Evolutionary conservation across 1,140 invertebrate species (phyloP), one percentile per base, ranked within the genome.

Genomic region (Eupeodes corollae): DNA sequence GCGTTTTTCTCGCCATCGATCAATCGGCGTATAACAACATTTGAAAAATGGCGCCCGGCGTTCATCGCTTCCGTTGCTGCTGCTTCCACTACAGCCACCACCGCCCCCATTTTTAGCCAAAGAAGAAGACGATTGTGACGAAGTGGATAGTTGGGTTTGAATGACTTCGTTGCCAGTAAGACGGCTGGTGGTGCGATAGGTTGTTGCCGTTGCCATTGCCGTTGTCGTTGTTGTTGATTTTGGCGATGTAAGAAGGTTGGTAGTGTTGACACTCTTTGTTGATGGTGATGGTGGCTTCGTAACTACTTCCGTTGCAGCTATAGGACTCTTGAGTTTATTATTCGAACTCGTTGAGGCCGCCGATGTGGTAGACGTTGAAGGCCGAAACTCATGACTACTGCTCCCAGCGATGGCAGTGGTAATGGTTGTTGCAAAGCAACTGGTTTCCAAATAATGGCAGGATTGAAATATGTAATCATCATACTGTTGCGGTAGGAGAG

Each of bases 391-490:
- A 43, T 66, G 63, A 0, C 63, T 66, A 51, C 59, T 54, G 48
- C 61, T 63, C 54, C 63, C 63, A 57, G 63, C 61, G 63, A 66
- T 66, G 63, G 63, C 63, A 66, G 63, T 66, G 60, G 63, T 57
- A 54, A 66, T 66, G 52, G 51, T 66, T 55, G 63, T 57, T 48
- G 61, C 63, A 64, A 65, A 65, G 49, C 60, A 62, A 59, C 64
- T 65, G 56, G 59, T 65, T 55, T 65, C 63, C 59, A 66, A 45
- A 53, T 66, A 66, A 50, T 66, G 63, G 54, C 63, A 63, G 51
- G 63, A 66, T 51, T 66, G 61, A 49, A 66, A 66, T 52, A 66
- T 48, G 52, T 66, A 66, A 55, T 66, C 63, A 52, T 66, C 63
- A 48, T 65, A 66, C 41, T 48, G 40, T 12, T 44, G 43, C 30